Base-by-base conservation (phyloP, 2,797 vertebrate species). In the Gymnoscopelus microlampas region DNA sequence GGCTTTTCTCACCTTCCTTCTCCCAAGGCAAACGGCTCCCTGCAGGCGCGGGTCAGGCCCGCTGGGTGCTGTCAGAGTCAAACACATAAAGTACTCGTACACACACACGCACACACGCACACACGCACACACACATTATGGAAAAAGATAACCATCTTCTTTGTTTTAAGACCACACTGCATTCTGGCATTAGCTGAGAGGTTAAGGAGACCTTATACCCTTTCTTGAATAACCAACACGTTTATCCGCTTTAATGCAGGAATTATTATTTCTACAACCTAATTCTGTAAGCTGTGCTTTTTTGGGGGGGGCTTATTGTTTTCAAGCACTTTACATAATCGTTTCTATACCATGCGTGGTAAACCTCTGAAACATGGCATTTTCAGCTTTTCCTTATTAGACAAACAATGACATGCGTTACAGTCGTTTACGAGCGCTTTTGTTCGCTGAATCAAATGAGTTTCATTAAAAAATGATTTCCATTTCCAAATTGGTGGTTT, bases 321-420 rank as follows among this genome's bases (percentile, higher is more conserved):
- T 13, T 70, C 26, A 50, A 53, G 39, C 2, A 56, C 55, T 66
- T 44, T 66, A 57, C 53, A 35, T 70, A 32, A 49, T 55, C 48
- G 26, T 26, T 53, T 47, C 26, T 59, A 23, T 23, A 60, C 62
- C 0, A 8, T 76, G 63, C 53, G 2, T 53, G 2, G 10, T 64
- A 78, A 83, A 71, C 39, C 77, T 68, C 11, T 13, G 35, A 78
- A 49, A 76, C 60, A 8, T 1, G 32, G 72, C 73, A 44, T 53
- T 49, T 32, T 50, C 60, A 62, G 13, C 60, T 60, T 61, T 14
- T 61, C 49, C 57, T 49, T 7, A 53, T 66, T 63, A 61, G 2
- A 50, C 23, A 54, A 84, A 82, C 73, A 74, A 69, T 57, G 56
- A 56, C 1, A 0, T 11, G 49, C 13, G 51, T 64, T 24, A 59